Percentiles rank a stretch among this genome's conserved stretches.
Evolutionary conservation across 2,113 vertebrate species (phyloP).

Genomic region (Hippolais icterina): DNA sequence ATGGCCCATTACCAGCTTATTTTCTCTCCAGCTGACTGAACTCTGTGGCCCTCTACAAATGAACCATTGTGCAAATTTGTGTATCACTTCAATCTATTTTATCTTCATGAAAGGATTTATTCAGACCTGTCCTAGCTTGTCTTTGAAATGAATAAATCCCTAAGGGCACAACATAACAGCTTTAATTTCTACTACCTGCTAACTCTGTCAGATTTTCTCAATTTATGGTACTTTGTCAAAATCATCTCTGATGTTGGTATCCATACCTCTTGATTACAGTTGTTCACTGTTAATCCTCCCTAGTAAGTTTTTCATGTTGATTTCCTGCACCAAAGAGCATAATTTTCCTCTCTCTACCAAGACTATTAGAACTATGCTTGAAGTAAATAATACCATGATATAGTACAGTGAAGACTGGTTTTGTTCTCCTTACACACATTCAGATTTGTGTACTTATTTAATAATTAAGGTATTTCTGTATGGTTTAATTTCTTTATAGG

Average conservation of each 20-base stretch:
- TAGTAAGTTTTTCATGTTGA: not conserved
- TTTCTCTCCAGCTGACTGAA: slow-evolving; percentile 15
- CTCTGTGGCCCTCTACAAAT: slow-evolving; percentile 8
- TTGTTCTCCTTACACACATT: not conserved
- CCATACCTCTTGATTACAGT: not conserved
- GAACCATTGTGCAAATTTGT: not conserved
- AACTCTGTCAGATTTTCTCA: not conserved
- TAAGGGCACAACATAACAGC: not conserved
- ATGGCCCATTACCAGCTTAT: not conserved
- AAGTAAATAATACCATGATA: not conserved
- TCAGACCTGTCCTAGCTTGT: not conserved
- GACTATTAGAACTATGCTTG: not conserved
- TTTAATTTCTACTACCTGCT: slow-evolving; percentile 23
- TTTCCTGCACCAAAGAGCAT: not conserved
- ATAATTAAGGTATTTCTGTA: not conserved
- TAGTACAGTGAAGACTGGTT: not conserved
- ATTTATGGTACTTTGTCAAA: slow-evolving; percentile 4
- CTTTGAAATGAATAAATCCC: slow-evolving; percentile 14
- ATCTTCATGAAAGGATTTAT: not conserved
- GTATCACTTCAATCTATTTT: slow-evolving; percentile 7
- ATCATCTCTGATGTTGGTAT: not conserved
- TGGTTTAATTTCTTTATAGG: not conserved
- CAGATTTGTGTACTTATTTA: not conserved
- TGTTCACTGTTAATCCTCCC: not conserved
- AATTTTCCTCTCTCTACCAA: not conserved